Evolutionary conservation across 2,113 vertebrate species (phyloP).

Genomic region (Andinoacara biseriatus): DNA sequence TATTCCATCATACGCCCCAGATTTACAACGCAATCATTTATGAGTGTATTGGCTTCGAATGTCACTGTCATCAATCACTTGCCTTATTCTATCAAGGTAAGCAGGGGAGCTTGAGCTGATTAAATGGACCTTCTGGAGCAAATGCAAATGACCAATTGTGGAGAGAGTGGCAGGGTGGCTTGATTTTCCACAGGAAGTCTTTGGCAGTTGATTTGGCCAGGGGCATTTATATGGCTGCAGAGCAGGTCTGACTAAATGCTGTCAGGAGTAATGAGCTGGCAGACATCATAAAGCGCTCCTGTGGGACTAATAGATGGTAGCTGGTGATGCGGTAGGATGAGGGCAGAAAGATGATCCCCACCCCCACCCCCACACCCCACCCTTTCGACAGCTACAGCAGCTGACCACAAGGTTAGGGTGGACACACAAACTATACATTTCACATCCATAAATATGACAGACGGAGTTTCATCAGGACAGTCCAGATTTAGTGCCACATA

Average conservation of each 20-base stretch:
- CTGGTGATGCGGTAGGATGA: conserved; percentile 77
- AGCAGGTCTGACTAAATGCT: conserved; percentile 82
- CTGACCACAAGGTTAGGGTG: conserved; percentile 41
- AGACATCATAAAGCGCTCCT: conserved; percentile 84
- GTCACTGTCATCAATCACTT: conserved; percentile 79
- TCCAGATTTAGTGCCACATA: conserved; percentile 18
- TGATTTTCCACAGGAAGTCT: conserved; percentile 78
- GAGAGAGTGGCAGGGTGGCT: conserved; percentile 62
- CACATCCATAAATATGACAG: conserved; percentile 57
- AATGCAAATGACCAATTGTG: conserved; percentile 81
- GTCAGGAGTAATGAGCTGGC: conserved; percentile 85
- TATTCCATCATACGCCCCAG: conserved; percentile 75
- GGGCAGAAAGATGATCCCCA: conserved; percentile 68
- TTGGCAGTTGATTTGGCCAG: conserved; percentile 75
- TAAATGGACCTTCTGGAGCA: conserved; percentile 83
- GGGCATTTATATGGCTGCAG: conserved; percentile 79
- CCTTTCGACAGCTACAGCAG: conserved; percentile 59
- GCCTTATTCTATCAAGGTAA: conserved; percentile 81
- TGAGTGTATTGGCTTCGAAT: conserved; percentile 77
- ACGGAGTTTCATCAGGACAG: background rate
- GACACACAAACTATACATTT: conserved; percentile 33
- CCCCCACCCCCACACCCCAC: background rate
- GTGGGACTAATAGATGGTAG: conserved; percentile 78
- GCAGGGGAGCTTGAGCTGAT: conserved; percentile 73
- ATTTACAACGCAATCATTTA: conserved; percentile 84